Percentiles rank a stretch among this genome's conserved stretches.
Conservation (phyloP, 2,113 vertebrate genomes). For the Nyctereutes procyonoides region DNA sequence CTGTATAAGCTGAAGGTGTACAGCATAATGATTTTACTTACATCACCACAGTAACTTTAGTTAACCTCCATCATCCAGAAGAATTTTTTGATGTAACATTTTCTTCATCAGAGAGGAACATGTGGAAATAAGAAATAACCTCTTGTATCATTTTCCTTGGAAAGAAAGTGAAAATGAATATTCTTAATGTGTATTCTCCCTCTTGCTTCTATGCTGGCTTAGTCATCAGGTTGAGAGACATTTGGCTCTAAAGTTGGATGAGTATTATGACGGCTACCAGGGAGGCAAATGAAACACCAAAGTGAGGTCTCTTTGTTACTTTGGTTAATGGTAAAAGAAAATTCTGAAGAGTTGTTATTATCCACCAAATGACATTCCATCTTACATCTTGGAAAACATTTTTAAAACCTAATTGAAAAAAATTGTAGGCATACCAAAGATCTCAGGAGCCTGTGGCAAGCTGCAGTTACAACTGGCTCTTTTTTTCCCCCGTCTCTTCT, state of each 20-base stretch:
- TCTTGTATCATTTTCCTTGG: not conserved
- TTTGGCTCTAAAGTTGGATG: not conserved
- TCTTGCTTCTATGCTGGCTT: not conserved
- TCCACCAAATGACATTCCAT: not conserved
- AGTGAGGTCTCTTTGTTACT: constrained; percentile 5
- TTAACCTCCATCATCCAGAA: not conserved
- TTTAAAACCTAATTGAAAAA: not conserved
- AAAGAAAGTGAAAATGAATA: not conserved
- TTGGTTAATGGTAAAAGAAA: not conserved
- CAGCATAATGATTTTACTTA: not conserved
- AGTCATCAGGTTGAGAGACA: too few species aligned
- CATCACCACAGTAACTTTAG: not conserved
- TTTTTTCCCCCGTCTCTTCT: not conserved
- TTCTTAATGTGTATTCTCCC: not conserved
- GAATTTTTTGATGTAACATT: not conserved
- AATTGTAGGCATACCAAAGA: not conserved
- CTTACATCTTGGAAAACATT: not conserved
- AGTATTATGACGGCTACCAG: not conserved
- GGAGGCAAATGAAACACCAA: not conserved
- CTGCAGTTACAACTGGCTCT: not conserved
- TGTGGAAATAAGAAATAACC: not conserved
- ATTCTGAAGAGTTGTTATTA: not conserved
- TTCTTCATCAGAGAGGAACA: not conserved
- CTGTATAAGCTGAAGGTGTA: not conserved
- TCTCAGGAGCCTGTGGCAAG: not conserved